A percentile compares a stretch with the other conserved stretches of the same genome.
These are phyloP conservation scores for Cynopterus brachyotis DNA, from an alignment of 2,113 vertebrate species.

Conservation along the genomic window DNA sequence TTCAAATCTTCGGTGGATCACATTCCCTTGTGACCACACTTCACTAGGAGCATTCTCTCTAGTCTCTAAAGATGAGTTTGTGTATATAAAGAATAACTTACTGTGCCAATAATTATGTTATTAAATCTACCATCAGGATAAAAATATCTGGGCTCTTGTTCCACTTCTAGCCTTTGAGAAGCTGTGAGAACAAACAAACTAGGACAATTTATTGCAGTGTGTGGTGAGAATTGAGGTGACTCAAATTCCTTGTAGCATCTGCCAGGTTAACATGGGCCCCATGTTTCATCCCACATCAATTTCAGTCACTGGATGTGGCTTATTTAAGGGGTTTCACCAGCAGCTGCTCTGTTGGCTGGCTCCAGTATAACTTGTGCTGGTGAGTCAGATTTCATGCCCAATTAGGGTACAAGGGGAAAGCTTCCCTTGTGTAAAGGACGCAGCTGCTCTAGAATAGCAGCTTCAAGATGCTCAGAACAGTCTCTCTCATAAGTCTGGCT, in stretches of 20 bases:
- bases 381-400: constrained; percentile 76
- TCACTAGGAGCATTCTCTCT: background rate
- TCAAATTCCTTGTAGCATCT: background rate
- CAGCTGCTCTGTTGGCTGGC: constrained; percentile 73
- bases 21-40: background rate
- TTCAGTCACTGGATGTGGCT: constrained; percentile 51
- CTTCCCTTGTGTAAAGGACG: constrained; percentile 72
- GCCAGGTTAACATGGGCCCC: background rate
- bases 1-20: background rate
- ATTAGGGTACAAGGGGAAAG: constrained; percentile 70
- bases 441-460: constrained; percentile 64
- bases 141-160: background rate
- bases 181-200: background rate
- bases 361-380: constrained; percentile 51
- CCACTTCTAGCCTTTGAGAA: background rate
- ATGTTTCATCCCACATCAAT: background rate
- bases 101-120: background rate
- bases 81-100: background rate
- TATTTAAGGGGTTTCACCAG: constrained; percentile 34
- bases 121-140: background rate
- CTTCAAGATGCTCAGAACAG: constrained; percentile 25
- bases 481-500: background rate
- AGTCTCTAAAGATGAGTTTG: background rate
- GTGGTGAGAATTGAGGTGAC: background rate
- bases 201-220: background rate